Base-by-base conservation (phyloP, 2,888 invertebrate species). In the Hetaerina titia region DNA sequence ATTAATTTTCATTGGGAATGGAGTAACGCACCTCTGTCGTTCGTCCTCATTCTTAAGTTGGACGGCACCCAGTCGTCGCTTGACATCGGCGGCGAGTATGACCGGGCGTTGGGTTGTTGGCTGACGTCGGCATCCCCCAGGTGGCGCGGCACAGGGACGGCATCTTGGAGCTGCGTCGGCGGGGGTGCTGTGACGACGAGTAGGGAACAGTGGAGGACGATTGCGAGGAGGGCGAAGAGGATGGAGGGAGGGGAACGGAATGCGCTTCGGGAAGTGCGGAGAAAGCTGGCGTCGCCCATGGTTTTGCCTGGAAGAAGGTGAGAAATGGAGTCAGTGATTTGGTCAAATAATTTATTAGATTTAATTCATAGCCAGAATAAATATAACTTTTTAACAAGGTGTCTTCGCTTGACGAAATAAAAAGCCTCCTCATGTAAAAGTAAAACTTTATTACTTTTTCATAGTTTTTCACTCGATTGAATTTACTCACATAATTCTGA, bases 41-140 rank as follows among this genome's bases (percentile, higher is more conserved):
- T 81, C 81, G 25, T 81, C 13, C 81, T 81, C 81, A 81, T 81
- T 31, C 31, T 81, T 25, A 81, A 81, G 81, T 81, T 81, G 31
- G 25, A 25, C 13, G 81, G 81, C 7, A 81, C 81, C 81, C 81
- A 81, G 11, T 81, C 81, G 7, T 81, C 31, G 81, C 81, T 31
- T 9, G 81, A 81, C 25, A 31, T 31, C 31, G 81, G 31, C 15
- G 31, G 11, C 31, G 81, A 81, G 81, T 81, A 81, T 11, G 81
- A 25, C 2, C 81, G 81, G 31, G 25, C 81, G 81, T 31, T 31
- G n/a, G 81, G n/a, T 15, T 81, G 81, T 19, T 69, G 22, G 17
- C 13, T 22, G 69, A 13, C 6, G 69, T 69, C 17, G 60, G 17
- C 11, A 11, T 60, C 60, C 17, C 60, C 69, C 22, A 15, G 19